A percentile compares a stretch with the other conserved stretches of the same genome.
These are phyloP conservation scores for Lithophane ornitopus DNA, from an alignment of 2,888 invertebrate species.

Conservation along the genomic window DNA sequence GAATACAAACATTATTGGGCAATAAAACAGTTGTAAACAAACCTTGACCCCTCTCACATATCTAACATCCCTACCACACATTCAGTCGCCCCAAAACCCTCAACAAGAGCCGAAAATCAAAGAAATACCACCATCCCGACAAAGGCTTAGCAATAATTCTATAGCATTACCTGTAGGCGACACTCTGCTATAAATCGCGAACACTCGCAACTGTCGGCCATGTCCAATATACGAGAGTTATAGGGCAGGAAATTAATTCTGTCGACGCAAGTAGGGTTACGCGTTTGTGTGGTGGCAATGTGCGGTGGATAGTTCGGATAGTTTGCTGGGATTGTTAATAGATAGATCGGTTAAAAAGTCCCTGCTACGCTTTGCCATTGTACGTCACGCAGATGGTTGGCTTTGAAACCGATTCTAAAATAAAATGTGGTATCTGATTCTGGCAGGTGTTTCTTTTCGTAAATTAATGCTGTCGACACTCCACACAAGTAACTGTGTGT, in stretches of 20 bases:
- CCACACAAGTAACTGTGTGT: background rate
- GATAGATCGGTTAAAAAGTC: background rate
- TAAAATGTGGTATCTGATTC: background rate
- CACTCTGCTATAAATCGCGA: slow-evolving; percentile 86
- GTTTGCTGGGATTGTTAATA: slow-evolving; percentile 33
- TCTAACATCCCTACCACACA: slow-evolving; percentile 5
- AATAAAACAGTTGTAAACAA: slow-evolving; percentile 12
- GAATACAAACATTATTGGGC: background rate
- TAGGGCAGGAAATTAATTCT: slow-evolving; percentile 90
- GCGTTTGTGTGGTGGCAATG: slow-evolving; percentile 71
- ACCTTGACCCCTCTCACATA: slow-evolving; percentile 1
- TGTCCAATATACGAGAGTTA: slow-evolving; percentile 90
- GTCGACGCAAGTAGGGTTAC: slow-evolving; percentile 88
- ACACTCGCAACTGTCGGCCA: slow-evolving; percentile 86
- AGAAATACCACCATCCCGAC: slow-evolving; percentile 33
- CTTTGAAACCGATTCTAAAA: background rate
- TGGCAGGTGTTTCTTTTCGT: background rate
- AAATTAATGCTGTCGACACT: background rate
- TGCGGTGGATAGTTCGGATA: slow-evolving; percentile 58
- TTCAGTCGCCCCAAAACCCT: background rate
- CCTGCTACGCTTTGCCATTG: background rate
- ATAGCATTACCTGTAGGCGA: slow-evolving; percentile 81
- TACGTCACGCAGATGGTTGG: background rate
- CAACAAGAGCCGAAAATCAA: slow-evolving; percentile 32
- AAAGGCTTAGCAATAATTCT: slow-evolving; percentile 59